These are phyloP conservation scores for Drymonia ruficornis DNA, from an alignment of 2,888 invertebrate genomes.

Conservation along the genomic window DNA sequence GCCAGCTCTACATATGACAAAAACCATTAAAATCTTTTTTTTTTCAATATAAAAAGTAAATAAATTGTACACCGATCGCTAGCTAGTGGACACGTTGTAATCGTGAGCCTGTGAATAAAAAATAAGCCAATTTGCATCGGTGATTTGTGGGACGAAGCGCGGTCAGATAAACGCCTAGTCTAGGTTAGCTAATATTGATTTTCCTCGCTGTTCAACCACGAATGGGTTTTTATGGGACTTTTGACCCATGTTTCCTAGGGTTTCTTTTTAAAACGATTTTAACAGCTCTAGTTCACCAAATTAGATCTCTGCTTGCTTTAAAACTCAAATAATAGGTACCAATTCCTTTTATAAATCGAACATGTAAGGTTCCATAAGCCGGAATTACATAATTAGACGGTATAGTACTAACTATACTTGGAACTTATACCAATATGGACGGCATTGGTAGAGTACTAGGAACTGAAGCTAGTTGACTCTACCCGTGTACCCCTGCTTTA, in stretches of 20 bases:
- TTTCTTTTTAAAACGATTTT: neutral
- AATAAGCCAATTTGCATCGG: slow-evolving; percentile 54
- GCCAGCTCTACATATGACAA: too few species aligned
- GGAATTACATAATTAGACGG: too few species aligned
- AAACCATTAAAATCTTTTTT: too few species aligned
- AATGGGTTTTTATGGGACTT: slow-evolving; percentile 14
- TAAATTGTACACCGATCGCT: neutral
- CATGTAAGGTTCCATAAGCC: too few species aligned
- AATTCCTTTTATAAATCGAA: too few species aligned
- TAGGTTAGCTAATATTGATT: slow-evolving; percentile 45
- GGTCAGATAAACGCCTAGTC: slow-evolving; percentile 38
- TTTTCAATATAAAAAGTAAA: neutral
- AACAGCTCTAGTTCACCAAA: neutral
- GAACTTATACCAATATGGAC: too few species aligned
- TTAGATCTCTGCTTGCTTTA: too few species aligned
- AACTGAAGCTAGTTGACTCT: too few species aligned
- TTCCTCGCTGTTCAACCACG: slow-evolving; percentile 26
- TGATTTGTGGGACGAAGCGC: slow-evolving; percentile 44
- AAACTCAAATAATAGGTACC: too few species aligned
- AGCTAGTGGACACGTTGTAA: slow-evolving; percentile 11
- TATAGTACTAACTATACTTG: too few species aligned
- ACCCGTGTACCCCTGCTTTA: too few species aligned
- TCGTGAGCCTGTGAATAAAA: slow-evolving; percentile 44
- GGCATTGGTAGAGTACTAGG: too few species aligned
- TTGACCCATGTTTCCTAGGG: neutral